A percentile compares a stretch with the other conserved stretches of the same genome.
These are phyloP conservation scores for Acanthisitta chloris DNA, from an alignment of 2,113 vertebrate species.

Conservation along the genomic window DNA sequence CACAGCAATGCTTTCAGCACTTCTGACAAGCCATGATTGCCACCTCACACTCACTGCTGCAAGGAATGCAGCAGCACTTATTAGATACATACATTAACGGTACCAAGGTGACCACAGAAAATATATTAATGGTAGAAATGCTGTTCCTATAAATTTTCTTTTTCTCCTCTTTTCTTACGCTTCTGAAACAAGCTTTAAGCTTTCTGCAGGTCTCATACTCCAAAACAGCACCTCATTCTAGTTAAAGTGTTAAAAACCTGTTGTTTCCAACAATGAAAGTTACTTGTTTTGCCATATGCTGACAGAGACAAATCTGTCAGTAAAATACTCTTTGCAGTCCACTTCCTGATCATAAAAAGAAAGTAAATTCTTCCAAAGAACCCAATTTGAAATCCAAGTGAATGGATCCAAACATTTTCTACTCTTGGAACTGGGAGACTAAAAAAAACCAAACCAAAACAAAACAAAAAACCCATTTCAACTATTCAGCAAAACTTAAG, in stretches of 20 bases:
- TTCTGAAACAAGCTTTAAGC: not conserved
- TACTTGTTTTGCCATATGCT: not conserved
- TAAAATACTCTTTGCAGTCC: not conserved
- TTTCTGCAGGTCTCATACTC: not conserved
- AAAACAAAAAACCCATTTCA: not conserved
- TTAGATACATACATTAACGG: not conserved
- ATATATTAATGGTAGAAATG: not conserved
- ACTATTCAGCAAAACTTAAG: slow-evolving; percentile 1
- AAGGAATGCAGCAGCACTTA: not conserved
- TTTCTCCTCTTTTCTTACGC: not conserved
- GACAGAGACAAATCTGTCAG: not conserved
- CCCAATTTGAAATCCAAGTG: not conserved
- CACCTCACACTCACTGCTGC: not conserved
- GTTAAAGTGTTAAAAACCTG: not conserved
- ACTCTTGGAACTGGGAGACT: not conserved
- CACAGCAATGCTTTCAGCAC: not conserved
- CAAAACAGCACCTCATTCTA: not conserved
- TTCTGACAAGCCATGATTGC: not conserved
- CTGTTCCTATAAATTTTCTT: not conserved
- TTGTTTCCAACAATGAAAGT: not conserved
- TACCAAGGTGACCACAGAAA: not conserved
- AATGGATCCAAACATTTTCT: not conserved
- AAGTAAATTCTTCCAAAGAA: not conserved
- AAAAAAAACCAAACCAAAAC: not conserved
- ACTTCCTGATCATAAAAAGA: not conserved